Evolutionary conservation across 2,888 invertebrate genomes (phyloP).

Genomic region (Eumerus sabulonum): DNA sequence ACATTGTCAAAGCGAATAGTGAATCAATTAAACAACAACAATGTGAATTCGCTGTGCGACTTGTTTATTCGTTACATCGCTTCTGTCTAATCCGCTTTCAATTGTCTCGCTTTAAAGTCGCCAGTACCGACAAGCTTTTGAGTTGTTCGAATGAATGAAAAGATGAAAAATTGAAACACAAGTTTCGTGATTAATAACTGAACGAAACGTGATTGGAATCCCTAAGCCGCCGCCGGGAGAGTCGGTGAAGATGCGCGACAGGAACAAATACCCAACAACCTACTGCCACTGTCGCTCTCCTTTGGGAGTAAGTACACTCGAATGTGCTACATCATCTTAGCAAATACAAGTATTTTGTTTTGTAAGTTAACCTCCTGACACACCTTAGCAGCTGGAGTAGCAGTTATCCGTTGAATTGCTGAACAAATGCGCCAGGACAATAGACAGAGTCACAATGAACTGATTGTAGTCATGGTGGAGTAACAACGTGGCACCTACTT

Average conservation of each 20-base stretch:
- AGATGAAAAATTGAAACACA: slow-evolving; percentile 33
- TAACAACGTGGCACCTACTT: slow-evolving; percentile 64
- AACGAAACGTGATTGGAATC: slow-evolving; percentile 63
- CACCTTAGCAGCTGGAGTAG: slow-evolving; percentile 47
- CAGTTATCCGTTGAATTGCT: slow-evolving; percentile 13
- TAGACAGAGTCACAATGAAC: slow-evolving; percentile 45
- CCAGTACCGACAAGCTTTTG: too few species aligned
- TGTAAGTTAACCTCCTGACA: slow-evolving; percentile 66
- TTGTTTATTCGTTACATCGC: too few species aligned
- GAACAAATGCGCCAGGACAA: slow-evolving; percentile 45
- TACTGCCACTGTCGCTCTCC: slow-evolving; percentile 8
- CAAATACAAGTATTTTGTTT: slow-evolving; percentile 45
- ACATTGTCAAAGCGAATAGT: too few species aligned
- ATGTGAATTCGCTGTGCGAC: too few species aligned
- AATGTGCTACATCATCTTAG: slow-evolving; percentile 19
- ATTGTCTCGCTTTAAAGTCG: too few species aligned
- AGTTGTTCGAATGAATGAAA: too few species aligned
- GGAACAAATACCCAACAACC: slow-evolving; percentile 12
- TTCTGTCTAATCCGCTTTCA: too few species aligned
- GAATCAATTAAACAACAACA: too few species aligned
- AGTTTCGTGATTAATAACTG: slow-evolving; percentile 65
- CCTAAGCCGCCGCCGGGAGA: slow-evolving; percentile 2
- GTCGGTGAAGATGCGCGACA: slow-evolving; percentile 54
- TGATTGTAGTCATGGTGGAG: slow-evolving; percentile 53
- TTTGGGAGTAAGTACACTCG: not conserved